Percentiles rank a stretch among this genome's conserved stretches.
These are phyloP conservation scores for Maniola jurtina DNA, from an alignment of 1,140 invertebrate genomes.

Conservation along the genomic window DNA sequence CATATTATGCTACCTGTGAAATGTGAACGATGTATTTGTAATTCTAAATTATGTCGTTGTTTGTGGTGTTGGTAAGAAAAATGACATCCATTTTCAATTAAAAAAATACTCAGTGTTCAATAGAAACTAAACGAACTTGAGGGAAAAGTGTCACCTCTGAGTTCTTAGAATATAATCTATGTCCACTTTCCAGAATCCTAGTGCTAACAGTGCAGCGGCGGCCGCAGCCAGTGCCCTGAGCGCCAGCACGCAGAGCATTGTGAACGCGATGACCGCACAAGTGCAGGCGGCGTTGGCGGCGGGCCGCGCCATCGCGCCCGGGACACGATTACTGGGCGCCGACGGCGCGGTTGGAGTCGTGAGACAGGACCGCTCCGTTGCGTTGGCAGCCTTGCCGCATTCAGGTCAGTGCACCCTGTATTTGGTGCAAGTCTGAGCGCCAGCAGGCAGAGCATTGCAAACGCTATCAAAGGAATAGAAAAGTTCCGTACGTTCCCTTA, in stretches of 20 bases:
- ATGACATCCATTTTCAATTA: too few species aligned
- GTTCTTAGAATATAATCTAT: not conserved
- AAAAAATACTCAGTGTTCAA: too few species aligned
- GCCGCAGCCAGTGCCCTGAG: slow-evolving; percentile 25
- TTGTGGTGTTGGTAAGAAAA: too few species aligned
- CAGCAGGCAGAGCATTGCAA: slow-evolving; percentile 53
- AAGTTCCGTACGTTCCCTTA: too few species aligned
- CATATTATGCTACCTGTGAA: too few species aligned
- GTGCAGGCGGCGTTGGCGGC: slow-evolving; percentile 81
- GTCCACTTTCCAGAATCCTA: not conserved
- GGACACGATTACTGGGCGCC: slow-evolving; percentile 80
- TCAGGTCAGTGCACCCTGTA: slow-evolving; percentile 59
- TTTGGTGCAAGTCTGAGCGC: slow-evolving; percentile 13
- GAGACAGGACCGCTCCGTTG: slow-evolving; percentile 82
- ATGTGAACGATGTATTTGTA: too few species aligned
- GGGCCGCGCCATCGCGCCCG: slow-evolving; percentile 81
- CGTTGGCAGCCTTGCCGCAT: slow-evolving; percentile 79
- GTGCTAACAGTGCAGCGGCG: not conserved
- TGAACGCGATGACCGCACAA: slow-evolving; percentile 79
- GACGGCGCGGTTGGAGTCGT: slow-evolving; percentile 84
- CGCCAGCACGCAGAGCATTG: slow-evolving; percentile 49
- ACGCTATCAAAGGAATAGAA: too few species aligned
- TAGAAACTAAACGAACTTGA: too few species aligned
- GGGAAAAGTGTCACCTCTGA: too few species aligned
- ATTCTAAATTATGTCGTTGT: too few species aligned